Base-by-base conservation (phyloP, 2,113 vertebrate genomes). In the Pseudorectes ferrugineus region DNA sequence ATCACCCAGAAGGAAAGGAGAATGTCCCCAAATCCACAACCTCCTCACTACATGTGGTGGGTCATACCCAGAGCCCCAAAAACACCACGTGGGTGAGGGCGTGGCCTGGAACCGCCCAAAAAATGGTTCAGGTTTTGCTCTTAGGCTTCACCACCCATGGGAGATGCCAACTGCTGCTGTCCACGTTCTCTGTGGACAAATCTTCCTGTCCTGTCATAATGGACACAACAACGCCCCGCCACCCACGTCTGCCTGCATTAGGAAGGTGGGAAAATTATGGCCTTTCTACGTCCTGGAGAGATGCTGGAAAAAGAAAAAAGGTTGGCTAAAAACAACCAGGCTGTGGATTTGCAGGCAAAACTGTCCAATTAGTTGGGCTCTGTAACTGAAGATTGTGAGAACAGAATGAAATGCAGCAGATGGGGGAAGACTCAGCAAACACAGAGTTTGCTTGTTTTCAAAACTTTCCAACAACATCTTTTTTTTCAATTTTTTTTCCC, bases 401-500 rank as follows among this genome's bases (percentile, higher is more conserved):
- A 57, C 16, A 57, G 31, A 45, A 33, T 15, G 82, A 85, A 86
- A 84, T 31, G 36, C 26, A 74, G 57, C 72, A 86, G 92, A 71
- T 59, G 70, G 72, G 20, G 42, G 23, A 92, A 81, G 33, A 63
- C 36, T 86, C 67, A 68, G 49, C 36, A 79, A 59, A 78, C 23
- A 16, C 8, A 28, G 5, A 29, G 18, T 77, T 84, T 82, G 28
- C 38, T 78, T 57, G 3, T 42, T 84, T 79, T 61, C 66, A 52
- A 42, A 93, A 92, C 38, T 92, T 89, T 65, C 63, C 17, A 40
- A 22, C 12, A 81, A 7, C 12, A 22, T 28, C 1, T 40, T 57
- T 71, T 80, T 57, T n/a, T 6, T 5, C 1, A 3, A 1, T 22
- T 17, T 72, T 29, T 22, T 33, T 31, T 1, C 8, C 7, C 11